Conservation (phyloP, 2,888 invertebrate genomes). For the Sericinus montela region DNA sequence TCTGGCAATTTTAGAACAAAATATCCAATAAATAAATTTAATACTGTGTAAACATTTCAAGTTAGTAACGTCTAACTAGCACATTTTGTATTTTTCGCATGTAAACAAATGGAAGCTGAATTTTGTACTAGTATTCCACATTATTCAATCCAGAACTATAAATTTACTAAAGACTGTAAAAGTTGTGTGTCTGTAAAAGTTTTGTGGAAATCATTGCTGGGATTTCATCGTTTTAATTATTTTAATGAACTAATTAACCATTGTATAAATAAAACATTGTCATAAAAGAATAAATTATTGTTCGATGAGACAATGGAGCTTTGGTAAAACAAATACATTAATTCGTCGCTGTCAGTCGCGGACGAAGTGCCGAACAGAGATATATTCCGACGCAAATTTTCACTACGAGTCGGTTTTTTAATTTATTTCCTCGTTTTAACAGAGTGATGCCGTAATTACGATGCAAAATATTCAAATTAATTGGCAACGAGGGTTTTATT, state of each 20-base stretch:
- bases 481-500: too few species aligned
- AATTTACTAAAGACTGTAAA: neutral
- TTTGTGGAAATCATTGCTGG: constrained; percentile 23
- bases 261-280: constrained; percentile 46
- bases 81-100: too few species aligned
- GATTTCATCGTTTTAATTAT: constrained; percentile 43
- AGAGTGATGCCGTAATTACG: constrained; percentile 69
- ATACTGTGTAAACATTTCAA: too few species aligned
- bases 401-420: constrained; percentile 66
- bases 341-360: constrained; percentile 58
- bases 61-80: too few species aligned
- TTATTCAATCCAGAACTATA: too few species aligned
- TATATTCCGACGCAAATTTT: constrained; percentile 63
- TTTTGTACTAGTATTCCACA: too few species aligned
- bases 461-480: constrained; percentile 33
- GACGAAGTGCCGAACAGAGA: constrained; percentile 58
- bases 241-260: constrained; percentile 56
- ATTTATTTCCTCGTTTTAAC: constrained; percentile 72
- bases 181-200: constrained; percentile 5
- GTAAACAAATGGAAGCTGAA: too few species aligned
- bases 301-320: constrained; percentile 59
- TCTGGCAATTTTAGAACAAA: too few species aligned
- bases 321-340: constrained; percentile 69
- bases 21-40: too few species aligned
- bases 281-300: constrained; percentile 52